Evolutionary conservation across 1,140 invertebrate species (phyloP).

Genomic region (Palaemon carinicauda): DNA sequence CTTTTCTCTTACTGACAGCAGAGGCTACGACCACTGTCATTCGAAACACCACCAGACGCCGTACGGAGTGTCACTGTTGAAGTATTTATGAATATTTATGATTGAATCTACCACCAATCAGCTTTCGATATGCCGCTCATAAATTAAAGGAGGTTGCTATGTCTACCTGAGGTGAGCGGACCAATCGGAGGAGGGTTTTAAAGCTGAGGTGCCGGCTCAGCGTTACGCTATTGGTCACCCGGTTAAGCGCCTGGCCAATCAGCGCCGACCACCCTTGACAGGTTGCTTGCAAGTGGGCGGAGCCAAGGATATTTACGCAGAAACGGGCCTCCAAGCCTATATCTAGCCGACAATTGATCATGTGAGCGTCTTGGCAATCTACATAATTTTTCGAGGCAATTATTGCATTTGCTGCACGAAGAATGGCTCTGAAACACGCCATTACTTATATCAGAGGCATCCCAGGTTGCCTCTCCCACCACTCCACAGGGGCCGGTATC

Average conservation of each 20-base stretch:
- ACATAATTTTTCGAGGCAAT: constrained; percentile 58
- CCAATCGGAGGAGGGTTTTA: constrained; percentile 42
- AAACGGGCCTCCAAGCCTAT: constrained; percentile 49
- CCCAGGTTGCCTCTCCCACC: not conserved
- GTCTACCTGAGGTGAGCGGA: constrained; percentile 40
- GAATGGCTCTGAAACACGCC: constrained; percentile 51
- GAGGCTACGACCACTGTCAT: constrained; percentile 29
- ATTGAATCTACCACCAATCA: constrained; percentile 54
- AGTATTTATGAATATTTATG: constrained; percentile 58
- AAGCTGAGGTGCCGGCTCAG: constrained; percentile 32
- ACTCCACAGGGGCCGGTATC: not conserved
- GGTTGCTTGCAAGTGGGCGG: constrained; percentile 55
- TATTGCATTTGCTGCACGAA: constrained; percentile 56
- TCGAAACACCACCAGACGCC: constrained; percentile 38
- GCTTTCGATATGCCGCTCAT: constrained; percentile 34
- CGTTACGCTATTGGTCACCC: constrained; percentile 46
- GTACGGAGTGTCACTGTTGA: constrained; percentile 49
- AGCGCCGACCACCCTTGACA: constrained; percentile 30
- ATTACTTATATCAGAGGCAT: constrained; percentile 43
- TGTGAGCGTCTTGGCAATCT: constrained; percentile 56
- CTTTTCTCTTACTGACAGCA: too few species aligned
- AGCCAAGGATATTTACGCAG: constrained; percentile 49
- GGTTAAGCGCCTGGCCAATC: constrained; percentile 51
- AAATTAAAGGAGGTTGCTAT: constrained; percentile 54
- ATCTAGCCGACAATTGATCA: constrained; percentile 54